Conservation (phyloP, 2,888 invertebrate genomes). For the Agapostemon virescens region DNA sequence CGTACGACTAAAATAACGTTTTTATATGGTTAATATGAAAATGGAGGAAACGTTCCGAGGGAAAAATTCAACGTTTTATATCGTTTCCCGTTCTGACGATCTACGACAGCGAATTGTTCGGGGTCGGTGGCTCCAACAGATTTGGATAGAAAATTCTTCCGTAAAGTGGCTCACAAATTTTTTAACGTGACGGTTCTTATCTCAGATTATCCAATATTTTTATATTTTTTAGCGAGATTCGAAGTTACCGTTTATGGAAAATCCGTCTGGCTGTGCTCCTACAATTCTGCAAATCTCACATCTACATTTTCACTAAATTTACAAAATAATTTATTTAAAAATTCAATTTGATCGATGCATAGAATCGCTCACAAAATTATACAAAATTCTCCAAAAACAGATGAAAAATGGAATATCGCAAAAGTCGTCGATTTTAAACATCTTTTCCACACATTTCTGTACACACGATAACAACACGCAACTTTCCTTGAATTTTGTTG, state of each 20-base stretch:
- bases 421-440: no score
- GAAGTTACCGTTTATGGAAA: neutral
- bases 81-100: neutral
- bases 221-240: neutral
- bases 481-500: no score
- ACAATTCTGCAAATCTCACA: neutral
- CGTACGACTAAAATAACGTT: neutral
- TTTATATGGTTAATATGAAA: neutral
- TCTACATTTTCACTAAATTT: no score
- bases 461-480: no score
- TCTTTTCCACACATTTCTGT: no score
- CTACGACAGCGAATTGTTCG: neutral
- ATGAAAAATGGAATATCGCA: no score
- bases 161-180: neutral
- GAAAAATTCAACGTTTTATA: slow-evolving; percentile 5
- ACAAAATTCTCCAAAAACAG: no score
- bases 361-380: no score
- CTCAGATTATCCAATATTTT: neutral
- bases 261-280: neutral
- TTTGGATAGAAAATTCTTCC: slow-evolving; percentile 3
- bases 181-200: neutral
- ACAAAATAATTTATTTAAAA: no score
- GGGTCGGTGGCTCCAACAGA: neutral
- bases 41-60: neutral
- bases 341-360: no score